Evolutionary conservation across 2,113 vertebrate species (phyloP).

Genomic region (Brachionichthys hirsutus): DNA sequence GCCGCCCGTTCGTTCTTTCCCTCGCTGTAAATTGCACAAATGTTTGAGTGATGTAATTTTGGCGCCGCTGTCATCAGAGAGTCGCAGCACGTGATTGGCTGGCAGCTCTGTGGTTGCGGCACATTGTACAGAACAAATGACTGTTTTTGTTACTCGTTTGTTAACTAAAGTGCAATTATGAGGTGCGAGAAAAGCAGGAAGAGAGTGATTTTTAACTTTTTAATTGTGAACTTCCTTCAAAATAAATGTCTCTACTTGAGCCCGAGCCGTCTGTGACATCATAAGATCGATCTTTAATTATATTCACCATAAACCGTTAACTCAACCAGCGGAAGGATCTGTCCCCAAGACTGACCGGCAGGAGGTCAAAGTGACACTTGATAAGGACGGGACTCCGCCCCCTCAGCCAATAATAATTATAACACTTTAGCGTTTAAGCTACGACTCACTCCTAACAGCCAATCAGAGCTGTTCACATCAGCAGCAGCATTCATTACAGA

Average conservation of each 20-base stretch:
- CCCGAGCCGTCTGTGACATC: slow-evolving; percentile 1
- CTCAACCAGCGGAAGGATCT: no score
- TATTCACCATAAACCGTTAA: no score
- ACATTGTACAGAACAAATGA: slow-evolving; percentile 22
- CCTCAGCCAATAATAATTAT: no score
- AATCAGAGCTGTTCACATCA: no score
- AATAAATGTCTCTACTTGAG: slow-evolving; percentile 69
- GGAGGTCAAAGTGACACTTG: no score
- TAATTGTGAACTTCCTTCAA: slow-evolving; percentile 38
- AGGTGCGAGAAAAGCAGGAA: slow-evolving; percentile 37
- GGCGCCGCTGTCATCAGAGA: slow-evolving; percentile 44
- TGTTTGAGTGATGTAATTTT: slow-evolving; percentile 20
- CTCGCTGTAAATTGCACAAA: slow-evolving; percentile 35
- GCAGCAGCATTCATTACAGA: background rate
- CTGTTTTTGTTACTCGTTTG: slow-evolving; percentile 30
- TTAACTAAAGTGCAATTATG: slow-evolving; percentile 55
- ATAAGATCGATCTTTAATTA: no score
- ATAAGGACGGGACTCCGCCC: no score
- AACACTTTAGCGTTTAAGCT: no score
- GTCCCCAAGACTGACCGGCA: no score
- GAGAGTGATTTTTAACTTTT: slow-evolving; percentile 20
- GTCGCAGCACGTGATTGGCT: slow-evolving; percentile 41
- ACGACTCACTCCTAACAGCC: no score
- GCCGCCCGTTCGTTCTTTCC: slow-evolving; percentile 48
- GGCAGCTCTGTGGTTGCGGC: slow-evolving; percentile 18